A percentile compares a stretch with the other conserved stretches of the same genome.
Conservation (phyloP, 2,113 vertebrate species). For the Trochalopteron elliotii region DNA sequence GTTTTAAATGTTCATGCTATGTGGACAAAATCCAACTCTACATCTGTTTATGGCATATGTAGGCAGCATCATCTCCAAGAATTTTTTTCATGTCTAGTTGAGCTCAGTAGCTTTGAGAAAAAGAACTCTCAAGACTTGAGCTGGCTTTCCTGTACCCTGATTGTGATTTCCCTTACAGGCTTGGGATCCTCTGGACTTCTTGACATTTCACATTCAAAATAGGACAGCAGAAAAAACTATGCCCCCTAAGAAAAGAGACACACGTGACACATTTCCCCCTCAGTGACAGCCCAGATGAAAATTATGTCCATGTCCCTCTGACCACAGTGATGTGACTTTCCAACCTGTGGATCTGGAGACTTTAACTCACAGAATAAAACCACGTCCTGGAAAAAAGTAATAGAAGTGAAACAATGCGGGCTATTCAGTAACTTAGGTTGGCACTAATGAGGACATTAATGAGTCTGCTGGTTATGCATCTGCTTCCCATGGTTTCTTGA, state of each 20-base stretch:
- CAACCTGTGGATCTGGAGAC: background rate
- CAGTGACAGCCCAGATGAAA: accelerated
- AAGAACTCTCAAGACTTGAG: background rate
- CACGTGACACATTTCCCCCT: background rate
- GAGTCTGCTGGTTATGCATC: background rate
- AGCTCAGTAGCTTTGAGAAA: background rate
- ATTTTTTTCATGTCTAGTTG: background rate
- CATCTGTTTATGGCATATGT: conserved; percentile 55
- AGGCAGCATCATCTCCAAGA: conserved; percentile 37
- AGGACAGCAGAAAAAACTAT: background rate
- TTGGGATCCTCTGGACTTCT: background rate
- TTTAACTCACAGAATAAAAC: background rate
- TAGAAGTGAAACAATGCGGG: background rate
- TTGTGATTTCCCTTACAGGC: background rate
- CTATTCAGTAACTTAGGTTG: background rate
- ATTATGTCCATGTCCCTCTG: background rate
- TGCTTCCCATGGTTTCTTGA: background rate
- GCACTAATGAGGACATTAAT: background rate
- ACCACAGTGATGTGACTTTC: background rate
- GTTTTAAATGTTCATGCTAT: conserved; percentile 71
- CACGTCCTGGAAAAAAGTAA: background rate
- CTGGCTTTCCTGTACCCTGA: background rate
- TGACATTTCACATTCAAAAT: background rate
- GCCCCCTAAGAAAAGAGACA: background rate
- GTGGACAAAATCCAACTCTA: conserved; percentile 62